phyloP scores from a whole-genome alignment of 2,113 vertebrate genomes.

The Elephantulus edwardii region DNA sequence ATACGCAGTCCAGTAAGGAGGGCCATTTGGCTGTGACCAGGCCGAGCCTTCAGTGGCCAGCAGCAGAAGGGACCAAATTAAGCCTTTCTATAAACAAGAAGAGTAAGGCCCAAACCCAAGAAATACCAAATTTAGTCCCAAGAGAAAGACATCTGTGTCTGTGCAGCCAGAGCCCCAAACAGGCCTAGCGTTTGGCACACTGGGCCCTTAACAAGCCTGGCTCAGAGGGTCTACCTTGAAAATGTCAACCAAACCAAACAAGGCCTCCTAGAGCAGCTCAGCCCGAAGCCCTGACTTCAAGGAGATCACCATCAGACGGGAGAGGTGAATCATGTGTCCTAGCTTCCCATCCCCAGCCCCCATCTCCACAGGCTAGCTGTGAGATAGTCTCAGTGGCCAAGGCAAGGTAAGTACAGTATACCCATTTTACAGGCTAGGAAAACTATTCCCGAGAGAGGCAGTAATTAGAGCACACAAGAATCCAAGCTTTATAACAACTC shows the following conservation, averaged over 20 bases:
- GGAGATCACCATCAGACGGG: neutral
- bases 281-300: neutral
- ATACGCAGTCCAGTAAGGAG: slow-evolving; percentile 42
- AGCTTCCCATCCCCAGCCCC: neutral
- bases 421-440: neutral
- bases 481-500: neutral
- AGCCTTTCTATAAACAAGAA: slow-evolving; percentile 67
- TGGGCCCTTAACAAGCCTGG: neutral
- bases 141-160: slow-evolving; percentile 17
- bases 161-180: neutral
- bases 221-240: neutral
- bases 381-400: neutral
- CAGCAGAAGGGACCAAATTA: slow-evolving; percentile 60
- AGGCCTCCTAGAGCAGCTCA: slow-evolving; percentile 36
- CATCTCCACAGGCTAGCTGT: neutral
- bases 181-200: neutral
- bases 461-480: neutral
- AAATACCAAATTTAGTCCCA: slow-evolving; percentile 69
- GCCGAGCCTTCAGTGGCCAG: slow-evolving; percentile 28
- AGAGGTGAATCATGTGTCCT: neutral
- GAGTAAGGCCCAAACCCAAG: slow-evolving; percentile 24
- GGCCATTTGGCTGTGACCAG: neutral
- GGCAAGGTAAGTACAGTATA: rapidly evolving
- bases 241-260: neutral
- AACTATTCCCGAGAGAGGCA: neutral